phyloP scores from a whole-genome alignment of 2,113 vertebrate species.

The Semnornis frantzii region DNA sequence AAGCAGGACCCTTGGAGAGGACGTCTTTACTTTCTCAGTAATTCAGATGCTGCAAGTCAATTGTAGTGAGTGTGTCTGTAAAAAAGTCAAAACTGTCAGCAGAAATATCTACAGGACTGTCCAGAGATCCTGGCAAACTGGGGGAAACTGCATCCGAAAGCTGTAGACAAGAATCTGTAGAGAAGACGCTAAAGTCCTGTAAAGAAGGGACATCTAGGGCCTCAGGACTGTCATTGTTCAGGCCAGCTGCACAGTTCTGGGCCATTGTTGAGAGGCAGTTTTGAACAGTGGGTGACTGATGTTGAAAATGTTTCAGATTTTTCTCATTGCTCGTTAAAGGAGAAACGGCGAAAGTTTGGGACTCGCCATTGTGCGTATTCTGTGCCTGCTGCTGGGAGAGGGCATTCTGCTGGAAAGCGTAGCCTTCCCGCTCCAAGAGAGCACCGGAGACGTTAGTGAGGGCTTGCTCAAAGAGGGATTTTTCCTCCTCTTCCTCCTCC shows the following conservation, averaged over 20 bases:
- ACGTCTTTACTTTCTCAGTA: slow-evolving; percentile 85
- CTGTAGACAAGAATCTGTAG: slow-evolving; percentile 92
- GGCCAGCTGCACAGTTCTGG: slow-evolving; percentile 93
- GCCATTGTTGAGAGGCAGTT: slow-evolving; percentile 92
- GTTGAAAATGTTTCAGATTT: slow-evolving; percentile 96
- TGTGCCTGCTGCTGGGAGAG: slow-evolving; percentile 86
- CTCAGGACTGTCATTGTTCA: slow-evolving; percentile 91
- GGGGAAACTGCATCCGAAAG: slow-evolving; percentile 94
- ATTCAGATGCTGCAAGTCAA: slow-evolving; percentile 94
- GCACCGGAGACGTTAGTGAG: slow-evolving; percentile 81
- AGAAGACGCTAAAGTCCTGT: slow-evolving; percentile 92
- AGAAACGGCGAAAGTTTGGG: slow-evolving; percentile 84
- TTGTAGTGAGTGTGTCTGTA: slow-evolving; percentile 94
- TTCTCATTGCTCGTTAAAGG: slow-evolving; percentile 93
- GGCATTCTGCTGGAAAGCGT: slow-evolving; percentile 89
- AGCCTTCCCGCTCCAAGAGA: slow-evolving; percentile 89
- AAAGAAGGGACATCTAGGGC: slow-evolving; percentile 89
- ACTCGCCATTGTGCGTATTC: slow-evolving; percentile 88
- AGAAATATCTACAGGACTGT: slow-evolving; percentile 89
- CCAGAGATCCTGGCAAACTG: slow-evolving; percentile 87
- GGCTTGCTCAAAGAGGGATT: slow-evolving; percentile 85
- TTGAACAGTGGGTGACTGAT: slow-evolving; percentile 91
- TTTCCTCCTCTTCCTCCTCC: slow-evolving; percentile 83
- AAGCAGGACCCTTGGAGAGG: slow-evolving; percentile 67
- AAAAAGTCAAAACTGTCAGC: slow-evolving; percentile 95